Percentiles rank a stretch among this genome's conserved stretches.
Conservation (phyloP, 2,888 invertebrate genomes). For the Monochamus alternatus region DNA sequence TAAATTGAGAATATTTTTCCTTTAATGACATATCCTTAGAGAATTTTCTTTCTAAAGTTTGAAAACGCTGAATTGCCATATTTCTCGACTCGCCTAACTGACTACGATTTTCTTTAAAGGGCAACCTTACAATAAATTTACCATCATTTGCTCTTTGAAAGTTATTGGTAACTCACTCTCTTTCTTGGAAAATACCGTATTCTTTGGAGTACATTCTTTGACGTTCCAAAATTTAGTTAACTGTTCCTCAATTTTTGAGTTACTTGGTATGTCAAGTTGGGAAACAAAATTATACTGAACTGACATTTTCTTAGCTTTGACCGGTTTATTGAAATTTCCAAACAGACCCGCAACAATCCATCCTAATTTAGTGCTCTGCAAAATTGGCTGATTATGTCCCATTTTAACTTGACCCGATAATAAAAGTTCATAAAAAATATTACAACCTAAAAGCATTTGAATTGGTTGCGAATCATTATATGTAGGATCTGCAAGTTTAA, state of each 20-base stretch:
- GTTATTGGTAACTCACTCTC: too few species aligned
- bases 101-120: constrained; percentile 12
- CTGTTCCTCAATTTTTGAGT: too few species aligned
- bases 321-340: background rate
- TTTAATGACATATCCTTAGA: too few species aligned
- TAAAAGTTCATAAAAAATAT: background rate
- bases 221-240: too few species aligned
- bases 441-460: background rate
- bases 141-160: too few species aligned
- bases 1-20: constrained; percentile 1
- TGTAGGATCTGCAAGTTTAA: background rate
- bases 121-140: background rate
- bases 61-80: constrained; percentile 12
- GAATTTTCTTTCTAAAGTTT: too few species aligned
- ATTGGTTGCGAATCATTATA: background rate
- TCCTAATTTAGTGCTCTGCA: background rate
- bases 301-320: background rate
- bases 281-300: background rate
- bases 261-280: too few species aligned
- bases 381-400: background rate
- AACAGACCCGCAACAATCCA: constrained; percentile 27
- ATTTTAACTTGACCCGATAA: background rate
- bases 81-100: constrained; percentile 16
- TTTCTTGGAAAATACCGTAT: too few species aligned
- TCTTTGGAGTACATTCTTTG: too few species aligned